Evolutionary conservation across 2,113 vertebrate genomes (phyloP).

Genomic region (Plotosus lineatus): DNA sequence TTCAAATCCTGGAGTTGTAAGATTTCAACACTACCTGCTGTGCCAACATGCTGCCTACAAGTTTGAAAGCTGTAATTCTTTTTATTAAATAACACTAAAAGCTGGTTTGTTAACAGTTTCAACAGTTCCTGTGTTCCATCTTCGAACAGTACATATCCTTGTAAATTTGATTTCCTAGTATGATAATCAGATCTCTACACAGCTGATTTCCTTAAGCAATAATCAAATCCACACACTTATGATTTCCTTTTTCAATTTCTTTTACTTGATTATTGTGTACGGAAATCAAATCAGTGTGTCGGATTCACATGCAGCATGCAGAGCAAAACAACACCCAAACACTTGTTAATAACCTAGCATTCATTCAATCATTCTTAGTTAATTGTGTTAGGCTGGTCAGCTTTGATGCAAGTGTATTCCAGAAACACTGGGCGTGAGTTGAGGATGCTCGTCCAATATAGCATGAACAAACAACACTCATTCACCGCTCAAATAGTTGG

Average conservation of each 20-base stretch:
- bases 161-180: constrained; percentile 8
- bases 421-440: background rate
- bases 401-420: background rate
- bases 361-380: background rate
- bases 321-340: background rate
- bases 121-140: background rate
- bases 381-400: background rate
- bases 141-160: background rate
- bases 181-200: constrained; percentile 19
- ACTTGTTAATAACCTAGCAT: background rate
- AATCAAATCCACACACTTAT: constrained; percentile 11
- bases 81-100: background rate
- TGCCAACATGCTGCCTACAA: background rate
- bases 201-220: constrained; percentile 4
- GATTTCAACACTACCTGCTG: background rate
- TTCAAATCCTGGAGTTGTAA: background rate
- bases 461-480: background rate
- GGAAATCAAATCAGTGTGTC: constrained; percentile 3
- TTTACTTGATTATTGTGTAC: background rate
- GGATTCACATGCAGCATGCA: background rate
- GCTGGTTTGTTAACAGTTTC: background rate
- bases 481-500: too few species aligned
- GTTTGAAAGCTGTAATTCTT: background rate
- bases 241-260: constrained; percentile 1
- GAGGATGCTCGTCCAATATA: background rate